Conservation (phyloP, 2,113 vertebrate genomes). For the Nerophis lumbriciformis region DNA sequence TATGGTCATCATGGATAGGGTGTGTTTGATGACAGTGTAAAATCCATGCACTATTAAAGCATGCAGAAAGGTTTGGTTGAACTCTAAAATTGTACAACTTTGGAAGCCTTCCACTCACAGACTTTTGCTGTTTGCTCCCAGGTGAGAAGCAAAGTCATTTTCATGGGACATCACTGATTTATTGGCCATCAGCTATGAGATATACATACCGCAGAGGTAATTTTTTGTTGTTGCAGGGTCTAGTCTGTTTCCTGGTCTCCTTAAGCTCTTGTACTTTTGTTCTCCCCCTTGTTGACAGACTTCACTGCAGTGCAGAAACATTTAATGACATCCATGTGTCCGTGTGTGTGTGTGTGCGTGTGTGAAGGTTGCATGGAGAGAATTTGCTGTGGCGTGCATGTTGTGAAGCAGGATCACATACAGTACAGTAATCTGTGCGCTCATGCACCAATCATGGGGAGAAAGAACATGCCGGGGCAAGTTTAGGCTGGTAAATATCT, state of each 20-base stretch:
- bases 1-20: no score
- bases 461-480: constrained; percentile 49
- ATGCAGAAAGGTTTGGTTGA: no score
- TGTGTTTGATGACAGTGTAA: no score
- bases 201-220: constrained; percentile 32
- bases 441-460: constrained; percentile 7
- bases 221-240: constrained; percentile 32
- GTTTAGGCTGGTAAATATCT: constrained; percentile 53
- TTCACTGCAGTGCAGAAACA: constrained; percentile 44
- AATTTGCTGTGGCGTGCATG: background rate
- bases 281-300: constrained; percentile 32
- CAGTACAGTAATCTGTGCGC: background rate
- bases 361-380: constrained; percentile 27
- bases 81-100: no score
- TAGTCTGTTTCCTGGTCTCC: constrained; percentile 7
- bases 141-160: constrained; percentile 36
- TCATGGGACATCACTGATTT: constrained; percentile 55
- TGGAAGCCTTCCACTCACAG: background rate
- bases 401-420: constrained; percentile 1
- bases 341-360: constrained; percentile 30
- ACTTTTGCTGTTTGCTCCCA: background rate
- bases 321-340: constrained; percentile 59
- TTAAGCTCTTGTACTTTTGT: constrained; percentile 9
- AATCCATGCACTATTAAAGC: no score
- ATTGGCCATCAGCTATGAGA: constrained; percentile 40